phyloP scores from a whole-genome alignment of 2,888 invertebrate species.

The Masnerella sp. region DNA sequence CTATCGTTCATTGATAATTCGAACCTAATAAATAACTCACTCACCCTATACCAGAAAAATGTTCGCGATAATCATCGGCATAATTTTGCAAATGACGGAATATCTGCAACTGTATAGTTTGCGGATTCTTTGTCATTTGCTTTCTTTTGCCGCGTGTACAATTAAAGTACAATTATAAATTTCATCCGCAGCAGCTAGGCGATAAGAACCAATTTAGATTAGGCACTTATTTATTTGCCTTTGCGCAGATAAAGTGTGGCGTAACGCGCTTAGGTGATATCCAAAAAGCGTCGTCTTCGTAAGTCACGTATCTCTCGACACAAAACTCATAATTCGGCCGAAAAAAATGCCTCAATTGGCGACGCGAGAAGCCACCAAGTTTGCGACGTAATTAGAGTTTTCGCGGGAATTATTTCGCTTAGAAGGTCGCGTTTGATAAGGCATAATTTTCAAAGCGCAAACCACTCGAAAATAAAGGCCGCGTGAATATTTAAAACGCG shows the following conservation, averaged over 20 bases:
- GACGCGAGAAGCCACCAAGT: no score
- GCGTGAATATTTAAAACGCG: no score
- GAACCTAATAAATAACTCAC: constrained; percentile 31
- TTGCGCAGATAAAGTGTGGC: constrained; percentile 29
- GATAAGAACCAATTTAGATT: constrained; percentile 49
- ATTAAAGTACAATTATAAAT: constrained; percentile 29
- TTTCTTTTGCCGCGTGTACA: not conserved
- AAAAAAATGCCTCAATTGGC: no score
- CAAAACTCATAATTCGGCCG: no score
- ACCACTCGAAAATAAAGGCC: no score
- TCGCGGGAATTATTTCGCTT: no score
- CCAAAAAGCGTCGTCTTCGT: constrained; percentile 14
- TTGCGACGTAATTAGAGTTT: no score
- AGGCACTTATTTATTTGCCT: constrained; percentile 36
- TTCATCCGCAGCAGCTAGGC: constrained; percentile 1
- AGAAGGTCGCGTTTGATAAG: no score
- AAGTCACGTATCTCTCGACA: constrained; percentile 9
- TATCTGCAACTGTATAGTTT: no score
- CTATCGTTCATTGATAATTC: constrained; percentile 40
- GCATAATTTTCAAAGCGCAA: no score
- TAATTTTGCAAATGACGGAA: constrained; percentile 1
- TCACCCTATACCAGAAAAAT: not conserved
- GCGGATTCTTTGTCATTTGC: no score
- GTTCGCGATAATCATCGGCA: constrained; percentile 1
- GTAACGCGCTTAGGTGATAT: constrained; percentile 28